Base-by-base conservation (phyloP, 2,888 invertebrate genomes). In the Lasioglossum calceatum region DNA sequence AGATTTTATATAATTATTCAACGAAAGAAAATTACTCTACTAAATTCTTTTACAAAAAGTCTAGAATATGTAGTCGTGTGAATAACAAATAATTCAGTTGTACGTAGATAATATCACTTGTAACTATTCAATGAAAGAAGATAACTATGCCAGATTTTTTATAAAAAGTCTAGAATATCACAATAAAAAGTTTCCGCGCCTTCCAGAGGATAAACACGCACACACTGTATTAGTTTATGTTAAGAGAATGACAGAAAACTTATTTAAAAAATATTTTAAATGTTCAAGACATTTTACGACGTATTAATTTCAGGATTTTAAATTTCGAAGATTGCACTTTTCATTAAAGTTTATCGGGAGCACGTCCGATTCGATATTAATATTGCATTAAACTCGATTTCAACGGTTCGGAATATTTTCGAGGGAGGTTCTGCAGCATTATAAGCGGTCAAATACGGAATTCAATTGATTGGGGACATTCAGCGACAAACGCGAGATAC, bases 401-500 rank as follows among this genome's bases (percentile, higher is more conserved):
- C 19, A 36, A 36, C 12, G 70, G 19, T 70, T 23, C 23, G 39
- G 36, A 39, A 39, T 39, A 39, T 70, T 39, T 23, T 39, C 23
- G 70, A 70, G 39, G 39, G 10, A 36, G 36, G 70, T 70, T 23
- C 70, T 5, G 70, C 58, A 70, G 36, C 39, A 39, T 70, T 70
- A 39, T 32, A 19, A n/a, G 54, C 54, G 42, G 16, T 0, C 10
- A 16, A n/a, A 61, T 77, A 19, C 36, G 27, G 50, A 73, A 72
- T 32, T 44, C 50, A 44, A 74, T 76, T 58, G 54, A 64, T 42
- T 39, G 61, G 27, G 70, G 74, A 79, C 71, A 79, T 12, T 36
- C 58, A 50, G 50, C 39, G 36, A 70, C 72, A 39, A 81, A 79
- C 74, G 83, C 67, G 67, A 84, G 86, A 83, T 85, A 79, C 78